phyloP scores from a whole-genome alignment of 2,113 vertebrate species.

The Halcyon malimbica region DNA sequence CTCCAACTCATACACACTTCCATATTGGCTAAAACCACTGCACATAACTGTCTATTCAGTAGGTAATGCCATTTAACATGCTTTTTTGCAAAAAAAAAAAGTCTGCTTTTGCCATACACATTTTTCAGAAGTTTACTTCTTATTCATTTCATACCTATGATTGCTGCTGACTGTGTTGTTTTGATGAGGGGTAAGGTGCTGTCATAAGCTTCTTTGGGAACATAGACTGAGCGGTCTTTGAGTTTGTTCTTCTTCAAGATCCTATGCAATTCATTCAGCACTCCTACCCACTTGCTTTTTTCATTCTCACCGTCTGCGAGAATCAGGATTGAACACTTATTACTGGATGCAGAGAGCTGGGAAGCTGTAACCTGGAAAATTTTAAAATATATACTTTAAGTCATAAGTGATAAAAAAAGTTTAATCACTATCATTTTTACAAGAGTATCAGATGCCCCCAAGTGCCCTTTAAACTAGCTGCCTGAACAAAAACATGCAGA shows the following conservation, averaged over 20 bases:
- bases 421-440: background rate
- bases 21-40: background rate
- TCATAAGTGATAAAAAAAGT: background rate
- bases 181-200: constrained; percentile 97
- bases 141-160: constrained; percentile 81
- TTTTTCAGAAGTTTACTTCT: background rate
- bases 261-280: constrained; percentile 92
- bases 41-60: background rate
- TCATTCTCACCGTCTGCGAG: constrained; percentile 94
- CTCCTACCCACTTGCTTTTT: constrained; percentile 93
- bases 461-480: background rate
- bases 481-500: background rate
- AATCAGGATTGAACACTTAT: constrained; percentile 93
- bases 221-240: constrained; percentile 94
- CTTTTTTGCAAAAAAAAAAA: background rate
- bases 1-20: background rate
- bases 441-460: background rate
- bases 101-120: background rate
- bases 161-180: constrained; percentile 94
- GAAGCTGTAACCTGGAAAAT: constrained; percentile 90
- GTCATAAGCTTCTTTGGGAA: constrained; percentile 98
- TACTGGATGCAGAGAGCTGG: constrained; percentile 88
- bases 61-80: accelerated
- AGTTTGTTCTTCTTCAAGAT: constrained; percentile 98
- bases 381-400: background rate